phyloP scores from a whole-genome alignment of 2,888 invertebrate species.

The Dione vanillae region DNA sequence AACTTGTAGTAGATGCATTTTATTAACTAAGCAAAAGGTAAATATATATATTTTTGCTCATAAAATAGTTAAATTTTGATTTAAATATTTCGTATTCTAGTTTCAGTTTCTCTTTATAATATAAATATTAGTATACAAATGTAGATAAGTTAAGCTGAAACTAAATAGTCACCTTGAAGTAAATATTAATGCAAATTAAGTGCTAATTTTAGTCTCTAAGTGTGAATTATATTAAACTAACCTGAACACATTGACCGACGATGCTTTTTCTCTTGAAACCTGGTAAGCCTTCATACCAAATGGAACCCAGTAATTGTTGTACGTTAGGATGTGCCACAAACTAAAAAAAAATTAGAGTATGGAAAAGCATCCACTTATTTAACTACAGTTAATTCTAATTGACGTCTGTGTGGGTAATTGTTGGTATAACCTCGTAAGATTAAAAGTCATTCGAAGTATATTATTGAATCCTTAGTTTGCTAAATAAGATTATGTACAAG shows the following conservation, averaged over 20 bases:
- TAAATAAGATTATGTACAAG: conserved; percentile 32
- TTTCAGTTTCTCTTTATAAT: too few relatives aligned
- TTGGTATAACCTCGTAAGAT: too few relatives aligned
- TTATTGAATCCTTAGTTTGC: conserved; percentile 33
- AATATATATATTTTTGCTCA: too few relatives aligned
- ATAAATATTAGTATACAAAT: too few relatives aligned
- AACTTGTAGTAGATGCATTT: too few relatives aligned
- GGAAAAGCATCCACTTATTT: background rate
- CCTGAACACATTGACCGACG: conserved; percentile 93
- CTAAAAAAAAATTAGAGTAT: conserved; percentile 71
- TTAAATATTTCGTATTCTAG: too few relatives aligned
- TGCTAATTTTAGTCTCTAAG: background rate
- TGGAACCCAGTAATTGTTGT: conserved; percentile 96
- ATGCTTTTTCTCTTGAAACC: conserved; percentile 97
- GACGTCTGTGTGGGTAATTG: background rate
- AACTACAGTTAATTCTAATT: background rate
- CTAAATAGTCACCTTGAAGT: too few relatives aligned
- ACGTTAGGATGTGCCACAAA: conserved; percentile 99
- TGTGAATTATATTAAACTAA: conserved; percentile 59
- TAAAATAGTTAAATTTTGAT: too few relatives aligned
- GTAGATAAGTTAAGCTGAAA: too few relatives aligned
- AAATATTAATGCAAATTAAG: background rate
- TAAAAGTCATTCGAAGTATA: conserved; percentile 3
- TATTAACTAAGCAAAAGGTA: too few relatives aligned
- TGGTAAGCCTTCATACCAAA: conserved; percentile 99